phyloP scores from a whole-genome alignment of 2,888 invertebrate genomes.

The Phragmatobia fuliginosa region DNA sequence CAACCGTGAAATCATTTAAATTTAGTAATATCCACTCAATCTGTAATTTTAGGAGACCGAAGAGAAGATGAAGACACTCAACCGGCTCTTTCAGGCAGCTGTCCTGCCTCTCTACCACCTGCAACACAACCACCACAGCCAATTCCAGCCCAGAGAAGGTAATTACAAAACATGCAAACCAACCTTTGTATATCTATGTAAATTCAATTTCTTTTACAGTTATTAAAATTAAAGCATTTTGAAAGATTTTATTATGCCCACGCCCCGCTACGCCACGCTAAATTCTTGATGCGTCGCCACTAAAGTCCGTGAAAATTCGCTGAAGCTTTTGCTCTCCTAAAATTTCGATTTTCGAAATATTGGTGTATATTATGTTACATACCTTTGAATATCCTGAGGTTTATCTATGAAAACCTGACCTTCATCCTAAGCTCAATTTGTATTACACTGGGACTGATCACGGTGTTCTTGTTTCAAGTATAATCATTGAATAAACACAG shows the following conservation, averaged over 20 bases:
- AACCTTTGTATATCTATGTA: not conserved
- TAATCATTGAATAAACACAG: not conserved
- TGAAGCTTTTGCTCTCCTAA: not conserved
- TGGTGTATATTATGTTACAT: no score
- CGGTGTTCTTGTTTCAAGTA: no score
- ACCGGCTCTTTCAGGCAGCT: constrained; percentile 75
- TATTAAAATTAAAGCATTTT: not conserved
- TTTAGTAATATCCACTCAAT: not conserved
- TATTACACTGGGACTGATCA: no score
- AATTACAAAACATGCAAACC: constrained; percentile 25
- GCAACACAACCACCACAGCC: constrained; percentile 76
- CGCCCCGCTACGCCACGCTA: no score
- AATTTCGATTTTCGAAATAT: not conserved
- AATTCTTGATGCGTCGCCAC: not conserved
- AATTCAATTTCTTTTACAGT: not conserved
- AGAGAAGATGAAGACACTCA: constrained; percentile 70
- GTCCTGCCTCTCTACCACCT: constrained; percentile 79
- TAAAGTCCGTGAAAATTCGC: not conserved
- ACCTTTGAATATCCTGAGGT: no score
- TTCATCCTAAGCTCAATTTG: no score
- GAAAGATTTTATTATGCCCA: not conserved
- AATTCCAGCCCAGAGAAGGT: constrained; percentile 84
- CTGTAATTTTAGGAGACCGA: constrained; percentile 67
- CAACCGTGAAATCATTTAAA: no score
- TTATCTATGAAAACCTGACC: no score